Evolutionary conservation across 2,797 vertebrate genomes (phyloP), one percentile per base, ranked within the genome.

Genomic region (Micrastur ruficollis): DNA sequence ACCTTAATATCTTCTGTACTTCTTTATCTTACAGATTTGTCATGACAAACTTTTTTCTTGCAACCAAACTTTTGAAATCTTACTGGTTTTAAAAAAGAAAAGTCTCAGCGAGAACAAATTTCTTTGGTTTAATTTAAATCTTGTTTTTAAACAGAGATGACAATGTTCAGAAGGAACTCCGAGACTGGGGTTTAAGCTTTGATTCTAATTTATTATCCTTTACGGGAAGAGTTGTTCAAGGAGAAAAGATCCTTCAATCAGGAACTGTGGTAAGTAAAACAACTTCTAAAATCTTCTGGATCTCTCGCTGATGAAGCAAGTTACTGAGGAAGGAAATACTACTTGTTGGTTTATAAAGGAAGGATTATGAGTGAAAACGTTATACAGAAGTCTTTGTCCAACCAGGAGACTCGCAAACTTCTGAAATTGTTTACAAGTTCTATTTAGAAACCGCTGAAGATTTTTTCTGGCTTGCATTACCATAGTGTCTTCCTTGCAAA

Each of bases 131-230:
- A 31, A 86, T 72, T 67, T 65, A 19, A 73, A 10, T 90, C 55
- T 81, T 96, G 27, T 58, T 82, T 94, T 93, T 74, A 84, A 92
- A 86, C 93, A 99, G 99, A 92, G 98, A 99, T 52, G 56, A 98
- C 27, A 98, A 98, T 0, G 99, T 98, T 21, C 99, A 99, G 97
- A 97, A 97, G 44, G 99, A 99, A 66, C 97, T 99, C 68, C 97
- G 95, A 15, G 98, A 98, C 89, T 99, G 99, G 99, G 99, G 99
- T 49, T 97, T 99, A 67, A 98, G 95, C 94, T 99, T 99, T 91
- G 99, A 99, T 89, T 98, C 98, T 62, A 96, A 98, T 32, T 97
- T 99, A 47, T 92, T 99, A 32, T 98, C 96, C 34, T 97, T 99
- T 93, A 97, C 81, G 6, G 99, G 98, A 92, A 98, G 99, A 97